These are phyloP conservation scores for Anguilla anguilla DNA, from an alignment of 2,797 vertebrate species.

Conservation along the genomic window DNA sequence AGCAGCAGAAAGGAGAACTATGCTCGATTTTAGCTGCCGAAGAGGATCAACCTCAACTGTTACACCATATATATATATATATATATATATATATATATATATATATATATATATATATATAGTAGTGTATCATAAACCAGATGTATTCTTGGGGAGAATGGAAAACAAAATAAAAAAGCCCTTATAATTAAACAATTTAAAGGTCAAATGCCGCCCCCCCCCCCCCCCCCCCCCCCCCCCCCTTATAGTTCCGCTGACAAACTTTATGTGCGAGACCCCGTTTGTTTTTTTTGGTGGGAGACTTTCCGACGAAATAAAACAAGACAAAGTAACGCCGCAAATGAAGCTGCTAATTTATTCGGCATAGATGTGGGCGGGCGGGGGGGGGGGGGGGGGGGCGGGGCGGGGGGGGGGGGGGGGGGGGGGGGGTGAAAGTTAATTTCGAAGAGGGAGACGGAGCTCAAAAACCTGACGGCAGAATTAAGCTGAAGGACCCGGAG, in stretches of 20 bases:
- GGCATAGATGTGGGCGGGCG: neutral
- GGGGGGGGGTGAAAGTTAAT: neutral
- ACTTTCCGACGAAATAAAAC: neutral
- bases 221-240: neutral
- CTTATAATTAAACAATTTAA: neutral
- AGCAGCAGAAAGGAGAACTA: neutral
- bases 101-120: neutral
- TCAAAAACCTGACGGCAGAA: neutral
- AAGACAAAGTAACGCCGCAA: neutral
- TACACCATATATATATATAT: neutral
- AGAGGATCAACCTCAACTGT: no score
- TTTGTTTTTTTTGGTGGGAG: neutral
- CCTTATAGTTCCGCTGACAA: neutral
- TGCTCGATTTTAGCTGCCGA: neutral
- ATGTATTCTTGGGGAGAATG: neutral
- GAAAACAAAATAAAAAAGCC: neutral
- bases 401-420: no score
- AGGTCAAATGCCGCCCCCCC: no score
- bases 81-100: no score
- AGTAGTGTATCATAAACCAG: neutral
- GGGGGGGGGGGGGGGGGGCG: no score
- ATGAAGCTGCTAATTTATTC: neutral
- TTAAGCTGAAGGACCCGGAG: neutral
- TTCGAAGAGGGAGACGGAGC: neutral
- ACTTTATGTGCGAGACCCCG: neutral